These are phyloP conservation scores for Phoxinus phoxinus DNA, from an alignment of 2,113 vertebrate genomes.

Conservation along the genomic window DNA sequence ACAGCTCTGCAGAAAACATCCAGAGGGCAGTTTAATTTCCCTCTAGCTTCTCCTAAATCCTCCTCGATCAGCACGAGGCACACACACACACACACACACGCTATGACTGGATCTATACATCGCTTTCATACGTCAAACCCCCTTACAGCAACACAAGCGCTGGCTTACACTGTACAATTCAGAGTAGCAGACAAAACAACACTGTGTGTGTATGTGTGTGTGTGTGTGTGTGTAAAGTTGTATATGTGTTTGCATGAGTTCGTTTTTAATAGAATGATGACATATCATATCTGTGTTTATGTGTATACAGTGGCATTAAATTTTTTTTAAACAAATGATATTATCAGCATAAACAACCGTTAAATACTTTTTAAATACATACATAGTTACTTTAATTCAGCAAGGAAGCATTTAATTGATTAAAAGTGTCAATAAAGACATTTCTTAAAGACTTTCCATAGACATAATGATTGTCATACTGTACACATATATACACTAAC, in stretches of 20 bases:
- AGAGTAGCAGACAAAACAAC: background rate
- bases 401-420: background rate
- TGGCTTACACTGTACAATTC: background rate
- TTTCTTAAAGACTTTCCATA: background rate
- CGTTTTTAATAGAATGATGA: background rate
- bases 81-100: background rate
- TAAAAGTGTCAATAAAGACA: background rate
- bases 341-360: too few relatives aligned
- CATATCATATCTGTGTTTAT: background rate
- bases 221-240: background rate
- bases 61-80: background rate
- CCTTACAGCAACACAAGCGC: background rate
- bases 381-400: background rate
- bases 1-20: background rate
- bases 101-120: constrained; percentile 41
- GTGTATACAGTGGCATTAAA: too few relatives aligned
- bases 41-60: background rate
- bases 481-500: too few relatives aligned
- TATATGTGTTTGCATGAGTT: background rate
- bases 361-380: too few relatives aligned
- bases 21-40: constrained; percentile 9
- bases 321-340: too few relatives aligned
- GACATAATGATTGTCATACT: too few relatives aligned
- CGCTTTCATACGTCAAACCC: background rate
- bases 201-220: background rate